Conservation (phyloP, 2,113 vertebrate species). For the Benitochromis conjunctus region DNA sequence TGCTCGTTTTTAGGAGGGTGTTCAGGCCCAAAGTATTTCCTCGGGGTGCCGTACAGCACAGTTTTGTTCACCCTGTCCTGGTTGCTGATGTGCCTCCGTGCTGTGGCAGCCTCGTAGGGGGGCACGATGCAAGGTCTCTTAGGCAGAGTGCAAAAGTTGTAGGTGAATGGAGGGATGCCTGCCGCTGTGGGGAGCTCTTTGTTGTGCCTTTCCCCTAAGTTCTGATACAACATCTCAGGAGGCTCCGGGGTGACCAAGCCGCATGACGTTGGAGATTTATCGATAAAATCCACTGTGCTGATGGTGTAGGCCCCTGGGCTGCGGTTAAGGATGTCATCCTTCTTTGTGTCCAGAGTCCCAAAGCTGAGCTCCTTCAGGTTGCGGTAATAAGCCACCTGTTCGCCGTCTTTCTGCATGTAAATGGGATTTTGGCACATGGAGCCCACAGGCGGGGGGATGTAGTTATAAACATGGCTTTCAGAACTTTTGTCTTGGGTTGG, state of each 20-base stretch:
- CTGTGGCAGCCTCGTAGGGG: constrained; percentile 82
- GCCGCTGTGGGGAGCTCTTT: constrained; percentile 86
- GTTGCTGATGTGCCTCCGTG: constrained; percentile 79
- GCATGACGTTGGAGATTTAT: constrained; percentile 74
- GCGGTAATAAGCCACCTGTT: constrained; percentile 88
- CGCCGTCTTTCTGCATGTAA: constrained; percentile 95
- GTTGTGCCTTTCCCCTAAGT: constrained; percentile 86
- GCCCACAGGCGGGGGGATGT: constrained; percentile 88
- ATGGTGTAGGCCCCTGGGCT: constrained; percentile 86
- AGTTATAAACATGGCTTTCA: constrained; percentile 93
- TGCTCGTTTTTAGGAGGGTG: constrained; percentile 83
- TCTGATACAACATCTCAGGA: constrained; percentile 92
- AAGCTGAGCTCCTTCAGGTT: constrained; percentile 92
- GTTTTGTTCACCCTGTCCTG: constrained; percentile 94
- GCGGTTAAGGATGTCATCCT: constrained; percentile 77
- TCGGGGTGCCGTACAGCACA: constrained; percentile 92
- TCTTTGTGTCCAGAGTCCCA: constrained; percentile 79
- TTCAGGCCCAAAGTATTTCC: constrained; percentile 87
- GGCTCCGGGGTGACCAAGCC: constrained; percentile 69
- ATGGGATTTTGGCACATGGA: constrained; percentile 99
- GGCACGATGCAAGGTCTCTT: constrained; percentile 89
- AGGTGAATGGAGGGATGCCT: constrained; percentile 76
- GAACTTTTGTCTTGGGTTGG: constrained; percentile 80
- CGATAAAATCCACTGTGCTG: constrained; percentile 87
- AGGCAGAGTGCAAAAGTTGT: constrained; percentile 98